Evolutionary conservation across 37 sponge, comb jelly and placozoan genomes (phyloP), one percentile per base, ranked within the genome.

Genomic region (Eunapius fragilis): DNA sequence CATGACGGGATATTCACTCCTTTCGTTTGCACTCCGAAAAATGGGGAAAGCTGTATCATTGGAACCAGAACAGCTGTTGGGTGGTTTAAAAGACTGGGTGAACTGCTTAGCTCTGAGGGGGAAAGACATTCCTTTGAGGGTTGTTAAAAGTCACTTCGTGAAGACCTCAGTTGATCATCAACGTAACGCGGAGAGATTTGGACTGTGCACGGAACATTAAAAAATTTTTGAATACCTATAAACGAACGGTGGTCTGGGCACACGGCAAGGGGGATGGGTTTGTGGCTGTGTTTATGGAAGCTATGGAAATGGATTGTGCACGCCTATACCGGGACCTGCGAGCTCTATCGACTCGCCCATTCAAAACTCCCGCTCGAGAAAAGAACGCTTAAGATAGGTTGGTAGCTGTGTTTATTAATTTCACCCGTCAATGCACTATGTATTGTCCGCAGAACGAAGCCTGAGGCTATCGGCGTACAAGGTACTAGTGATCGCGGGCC

Each of bases 1-100:
- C 82, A 94, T 94, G 95, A 94, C 97, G 30, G 97, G 93, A 0
- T 90, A 80, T 75, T 34, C 33, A 10, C 84, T 96, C 86, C 82
- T 69, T 24, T 48, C 68, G 45, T 91, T 76, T 80, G 76, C 68
- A 0, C 30, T 79, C 67, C 37, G 58, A 3, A 25, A 38, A 68
- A 7, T 9, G 22, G n/a, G 5, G 31, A 27, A 68, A 12, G 49
- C 25, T 19, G 69, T 2, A 28, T 11, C 34, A 26, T 19, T 28
- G 13, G 17, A 11, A n/a, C 25, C 28, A 32, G 45, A 37, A 19
- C 50, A 36, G 50, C 5, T 69, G 25, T 34, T 80, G 73, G 82
- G n/a, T 27, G 81, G 72, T n/a, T 70, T 95, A 24, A 27, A 0
- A 34, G 68, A 73, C 19, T 27, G 68, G 74, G 82, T 74, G 37